Base-by-base conservation (phyloP, 2,113 vertebrate genomes). In the Petromus typicus region DNA sequence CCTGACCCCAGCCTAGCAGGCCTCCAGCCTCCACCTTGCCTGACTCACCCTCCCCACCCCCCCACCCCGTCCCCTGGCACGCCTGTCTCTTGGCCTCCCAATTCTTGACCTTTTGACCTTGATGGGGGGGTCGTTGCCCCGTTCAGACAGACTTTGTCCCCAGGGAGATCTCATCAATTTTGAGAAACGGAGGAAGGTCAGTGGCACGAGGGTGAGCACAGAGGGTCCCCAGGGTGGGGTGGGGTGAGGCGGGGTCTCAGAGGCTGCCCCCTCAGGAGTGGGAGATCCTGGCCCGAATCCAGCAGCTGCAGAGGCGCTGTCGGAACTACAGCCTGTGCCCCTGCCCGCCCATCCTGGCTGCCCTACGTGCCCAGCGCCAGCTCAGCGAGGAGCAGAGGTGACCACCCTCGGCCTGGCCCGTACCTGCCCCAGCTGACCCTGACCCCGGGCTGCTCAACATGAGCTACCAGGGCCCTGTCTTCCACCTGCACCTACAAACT, bases 341-440 rank as follows among this genome's bases (percentile, higher is more conserved):
- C 5, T 97, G 95, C 76, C 86, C 96, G 0, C n/a, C 51, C 0
- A n/a, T 99, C 93, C 92, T 97, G 2, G 32, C 95, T 22, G 99
- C 99, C 98, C 97, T 99, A 69, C 98, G 96, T 18, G 95, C 96
- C 5, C 98, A 98, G 64, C 96, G 91, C 0, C 95, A 98, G 48
- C 98, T 99, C 90, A 98, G 98, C 0, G 99, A 99, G 96, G 99
- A 99, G 90, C 98, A 99, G 97, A 99, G 99, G 99, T 99, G 94
- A 94, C 89, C 5, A 2, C 1, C 32, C 32, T n/a, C n/a, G 34
- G n/a, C 71, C 91, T 18, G 16, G 8, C 64, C 14, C 1, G 10
- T 48, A 25, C 61, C 51, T 22, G 3, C 43, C 75, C 40, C 7
- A 0, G 12, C 67, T 5, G 25, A 43, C n/a, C 54, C 40, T 30